Conservation (phyloP, 2,888 invertebrate species). For the Agrochola lota region DNA sequence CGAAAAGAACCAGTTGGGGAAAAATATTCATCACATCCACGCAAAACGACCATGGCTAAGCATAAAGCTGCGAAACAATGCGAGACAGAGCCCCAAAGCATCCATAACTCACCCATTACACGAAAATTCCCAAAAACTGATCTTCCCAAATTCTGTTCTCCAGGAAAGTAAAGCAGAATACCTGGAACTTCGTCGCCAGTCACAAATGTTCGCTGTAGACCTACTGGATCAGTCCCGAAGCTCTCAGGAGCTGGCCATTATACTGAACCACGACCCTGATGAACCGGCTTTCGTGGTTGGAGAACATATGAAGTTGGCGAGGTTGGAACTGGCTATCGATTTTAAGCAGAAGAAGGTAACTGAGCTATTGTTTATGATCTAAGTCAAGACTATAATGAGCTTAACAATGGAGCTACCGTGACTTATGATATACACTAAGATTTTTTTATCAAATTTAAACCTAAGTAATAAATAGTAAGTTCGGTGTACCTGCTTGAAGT, state of each 20-base stretch:
- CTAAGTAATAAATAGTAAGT: too few species aligned
- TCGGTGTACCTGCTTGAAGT: background rate
- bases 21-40: too few species aligned
- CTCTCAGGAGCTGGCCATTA: slow-evolving; percentile 97
- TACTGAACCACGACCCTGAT: slow-evolving; percentile 97
- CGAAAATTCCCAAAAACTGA: background rate
- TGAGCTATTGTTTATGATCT: background rate
- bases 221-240: slow-evolving; percentile 97
- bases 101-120: background rate
- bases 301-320: slow-evolving; percentile 95
- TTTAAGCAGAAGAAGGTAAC: slow-evolving; percentile 98
- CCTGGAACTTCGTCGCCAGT: slow-evolving; percentile 94
- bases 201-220: slow-evolving; percentile 97
- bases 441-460: too few species aligned
- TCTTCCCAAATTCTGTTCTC: background rate
- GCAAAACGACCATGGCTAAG: too few species aligned
- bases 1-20: too few species aligned
- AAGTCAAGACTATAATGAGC: background rate
- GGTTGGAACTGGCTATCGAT: slow-evolving; percentile 97
- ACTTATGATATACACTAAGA: too few species aligned
- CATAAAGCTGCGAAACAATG: too few species aligned
- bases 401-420: background rate
- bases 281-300: slow-evolving; percentile 93
- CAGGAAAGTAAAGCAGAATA: slow-evolving; percentile 98
- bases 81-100: too few species aligned